Evolutionary conservation across 2,888 invertebrate genomes (phyloP), one percentile per base, ranked within the genome.

Genomic region (Ophion slaviceki): DNA sequence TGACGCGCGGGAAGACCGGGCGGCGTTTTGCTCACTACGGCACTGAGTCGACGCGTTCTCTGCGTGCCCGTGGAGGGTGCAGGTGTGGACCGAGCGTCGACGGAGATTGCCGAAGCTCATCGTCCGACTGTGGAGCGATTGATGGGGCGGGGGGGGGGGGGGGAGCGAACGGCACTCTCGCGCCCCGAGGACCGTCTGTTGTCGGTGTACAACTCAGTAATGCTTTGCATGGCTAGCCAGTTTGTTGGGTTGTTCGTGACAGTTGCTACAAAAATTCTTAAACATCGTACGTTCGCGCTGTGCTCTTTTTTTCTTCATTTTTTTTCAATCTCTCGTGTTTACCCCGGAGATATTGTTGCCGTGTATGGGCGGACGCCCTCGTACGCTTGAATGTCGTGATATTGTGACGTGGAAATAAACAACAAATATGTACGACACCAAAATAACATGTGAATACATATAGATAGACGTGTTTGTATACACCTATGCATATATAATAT

Each of bases 41-140:
- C n/a, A 72, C 87, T 87, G 88, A 28, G 68, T 64, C 61, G 20
- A 59, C 72, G 72, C 66, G 72, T 72, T 72, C 66, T 72, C 88
- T 88, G 91, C 90, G 91, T 92, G 91, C 89, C 94, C 68, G 61
- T 28, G 94, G 94, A 94, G 94, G 94, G 94, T 95, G 95, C 95
- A 95, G 95, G 95, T 95, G 95, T 95, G 95, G 95, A 94, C 94
- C 95, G 95, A 94, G 84, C 76, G 57, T 71, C 84, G 87, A 84
- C 95, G 95, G 94, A 88, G 89, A 86, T 28, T 66, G 57, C 45
- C 57, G 72, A 64, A 75, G 90, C 94, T 91, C 92, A 47, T 57
- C 68, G 68, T 77, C 57, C 57, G 17, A 28, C 28, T 72, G 47
- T n/a, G 67, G 17, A 47, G 70, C 24, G 53, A 24, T 28, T 5